Base-by-base conservation (phyloP, 2,888 invertebrate genomes). In the Tachina fera region DNA sequence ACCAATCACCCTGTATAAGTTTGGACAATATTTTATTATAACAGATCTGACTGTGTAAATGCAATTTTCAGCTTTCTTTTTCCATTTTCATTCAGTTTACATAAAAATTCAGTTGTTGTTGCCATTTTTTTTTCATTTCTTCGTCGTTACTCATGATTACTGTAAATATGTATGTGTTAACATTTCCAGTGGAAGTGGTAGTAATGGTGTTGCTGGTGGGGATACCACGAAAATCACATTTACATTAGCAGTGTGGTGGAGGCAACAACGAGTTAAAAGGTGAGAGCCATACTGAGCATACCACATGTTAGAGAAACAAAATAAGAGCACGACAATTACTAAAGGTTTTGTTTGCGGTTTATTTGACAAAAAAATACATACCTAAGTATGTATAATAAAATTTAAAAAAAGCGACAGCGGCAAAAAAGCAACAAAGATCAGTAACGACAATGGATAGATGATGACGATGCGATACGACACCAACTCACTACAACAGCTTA, bases 321-420 rank as follows among this genome's bases (percentile, higher is more conserved):
- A 80, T 71, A 71, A 76, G 79, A 84, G 79, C 71, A 80, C 58
- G 58, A 74, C 68, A 74, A 78, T 78, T 80, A 51, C 53, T 79
- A 70, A 70, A 79, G 79, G 84, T 71, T 79, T 79, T 67, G 65
- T 68, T 80, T 84, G 79, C 67, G 75, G 79, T 80, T 65, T 31
- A 31, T 31, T 31, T 31, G 6, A 31, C 31, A 31, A 4, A 31
- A 31, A 31, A 31, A 31, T 31, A 31, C 31, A 31, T 31, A 31
- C 6, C 5, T 31, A 31, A 0, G 6, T 31, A 31, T 75, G 58
- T 63, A 39, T 72, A 68, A 41, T 45, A 49, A 22, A 45, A 58
- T 70, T 31, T 67, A 74, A 45, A 53, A 41, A 43, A 16, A 41
- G 61, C 65, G 11, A n/a, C 51, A n/a, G 60, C 53, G 31, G 49